Conservation (phyloP, 2,797 vertebrate species). For the Urophycis tenuis region DNA sequence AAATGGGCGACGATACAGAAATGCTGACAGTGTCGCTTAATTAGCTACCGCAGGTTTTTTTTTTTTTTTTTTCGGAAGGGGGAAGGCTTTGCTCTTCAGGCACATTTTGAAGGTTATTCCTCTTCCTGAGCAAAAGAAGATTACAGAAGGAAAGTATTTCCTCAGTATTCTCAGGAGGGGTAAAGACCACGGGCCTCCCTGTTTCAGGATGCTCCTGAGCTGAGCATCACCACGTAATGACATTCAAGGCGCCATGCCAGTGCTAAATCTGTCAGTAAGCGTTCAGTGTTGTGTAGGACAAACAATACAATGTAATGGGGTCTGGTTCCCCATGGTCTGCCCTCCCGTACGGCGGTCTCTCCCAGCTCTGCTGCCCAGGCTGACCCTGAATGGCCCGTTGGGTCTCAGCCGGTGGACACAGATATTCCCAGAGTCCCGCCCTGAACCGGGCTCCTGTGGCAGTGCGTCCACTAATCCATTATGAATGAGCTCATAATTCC, state of each 20-base stretch:
- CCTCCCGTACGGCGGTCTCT: conserved; percentile 23
- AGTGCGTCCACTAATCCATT: conserved; percentile 29
- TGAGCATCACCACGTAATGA: too few species aligned
- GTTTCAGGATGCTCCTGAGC: too few species aligned
- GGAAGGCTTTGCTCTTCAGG: not conserved
- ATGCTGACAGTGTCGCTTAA: conserved; percentile 37
- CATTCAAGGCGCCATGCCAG: too few species aligned
- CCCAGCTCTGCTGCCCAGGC: conserved; percentile 33
- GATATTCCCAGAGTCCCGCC: conserved; percentile 56
- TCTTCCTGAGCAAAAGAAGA: too few species aligned
- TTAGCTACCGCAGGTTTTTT: conserved; percentile 20
- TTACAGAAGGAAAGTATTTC: too few species aligned
- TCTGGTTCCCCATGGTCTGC: not conserved
- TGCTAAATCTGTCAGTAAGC: too few species aligned
- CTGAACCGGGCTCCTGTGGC: conserved; percentile 54
- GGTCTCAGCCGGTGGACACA: conserved; percentile 52
- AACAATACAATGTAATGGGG: too few species aligned
- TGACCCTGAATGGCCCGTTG: conserved; percentile 31
- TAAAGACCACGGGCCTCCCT: too few species aligned
- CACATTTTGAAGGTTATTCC: not conserved
- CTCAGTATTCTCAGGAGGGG: too few species aligned
- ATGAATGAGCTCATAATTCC: conserved; percentile 38
- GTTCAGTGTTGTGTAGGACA: too few species aligned
- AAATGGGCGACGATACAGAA: conserved; percentile 51
- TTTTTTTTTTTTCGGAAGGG: conserved; percentile 33